Base-by-base conservation (phyloP, 2,797 vertebrate genomes). In the Myotis vivesi region DNA sequence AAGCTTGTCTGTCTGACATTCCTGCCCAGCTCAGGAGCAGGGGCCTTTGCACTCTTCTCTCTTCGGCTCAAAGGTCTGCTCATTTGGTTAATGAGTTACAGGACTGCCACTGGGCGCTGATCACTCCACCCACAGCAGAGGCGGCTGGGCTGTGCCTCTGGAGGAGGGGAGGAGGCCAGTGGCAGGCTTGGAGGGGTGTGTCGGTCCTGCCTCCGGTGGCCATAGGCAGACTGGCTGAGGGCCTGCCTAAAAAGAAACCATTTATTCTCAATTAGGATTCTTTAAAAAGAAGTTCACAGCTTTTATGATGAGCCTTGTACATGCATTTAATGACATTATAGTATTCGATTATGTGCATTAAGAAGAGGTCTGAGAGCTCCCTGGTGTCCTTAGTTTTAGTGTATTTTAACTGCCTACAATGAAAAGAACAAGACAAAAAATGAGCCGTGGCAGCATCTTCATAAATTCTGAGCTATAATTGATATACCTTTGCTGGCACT, bases 1-100 rank as follows among this genome's bases (percentile, higher is more conserved):
- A 97, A 98, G 97, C 97, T 98, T 97, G 96, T 98, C 97, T 96
- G 97, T 98, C 97, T 98, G 98, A 98, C 97, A 97, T 97, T 97
- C 94, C 96, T 97, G 97, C 98, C 96, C 94, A 87, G 96, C 96
- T 97, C 97, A 89, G 69, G 97, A 97, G 92, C 94, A 97, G 98
- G 95, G 95, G 94, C 97, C 97, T 98, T 98, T 97, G 97, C 89
- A 89, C 90, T 95, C 94, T 79, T 91, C 92, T 97, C 96, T 97
- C 96, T 94, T 97, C 95, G 94, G 96, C 94, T 96, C 80, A 96
- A 85, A 96, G 96, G 96, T 97, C 94, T 95, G 97, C 97, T 98
- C 89, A 20, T 75, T 81, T 97, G 95, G 98, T 98, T 98, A 98
- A 98, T 97, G 97, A 98, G 98, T 98, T 97, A 97, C 97, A 94